phyloP scores from a whole-genome alignment of 2,888 invertebrate species.

The Sympetrum striolatum region DNA sequence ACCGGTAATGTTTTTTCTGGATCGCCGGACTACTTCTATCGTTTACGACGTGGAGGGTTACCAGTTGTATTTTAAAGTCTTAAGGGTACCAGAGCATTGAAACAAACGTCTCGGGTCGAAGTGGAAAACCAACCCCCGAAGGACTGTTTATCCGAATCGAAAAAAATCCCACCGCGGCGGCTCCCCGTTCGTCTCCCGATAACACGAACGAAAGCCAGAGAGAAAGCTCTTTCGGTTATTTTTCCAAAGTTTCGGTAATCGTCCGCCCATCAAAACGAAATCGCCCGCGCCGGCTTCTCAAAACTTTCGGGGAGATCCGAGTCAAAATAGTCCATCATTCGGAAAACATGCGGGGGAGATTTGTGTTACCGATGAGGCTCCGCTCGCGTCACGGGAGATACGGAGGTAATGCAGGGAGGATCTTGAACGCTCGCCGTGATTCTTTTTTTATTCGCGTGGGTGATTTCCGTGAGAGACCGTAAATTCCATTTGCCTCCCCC shows the following conservation, averaged over 20 bases:
- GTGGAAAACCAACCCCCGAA: not conserved
- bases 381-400: not conserved
- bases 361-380: not conserved
- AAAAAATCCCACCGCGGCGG: not conserved
- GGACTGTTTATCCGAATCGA: not conserved
- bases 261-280: not conserved
- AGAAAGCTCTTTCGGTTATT: not conserved
- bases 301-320: not conserved
- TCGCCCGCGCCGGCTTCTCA: not conserved
- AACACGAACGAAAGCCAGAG: not conserved
- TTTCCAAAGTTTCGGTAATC: not conserved
- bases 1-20: not conserved
- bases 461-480: not conserved
- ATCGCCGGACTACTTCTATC: not conserved
- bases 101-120: not conserved
- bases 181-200: not conserved
- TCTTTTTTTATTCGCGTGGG: slow-evolving; percentile 2
- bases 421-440: not conserved
- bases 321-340: not conserved
- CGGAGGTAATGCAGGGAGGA: not conserved
- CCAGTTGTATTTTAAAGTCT: not conserved
- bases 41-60: not conserved
- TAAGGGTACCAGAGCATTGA: not conserved
- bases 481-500: not conserved
- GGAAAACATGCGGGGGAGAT: not conserved